Evolutionary conservation across 2,797 vertebrate genomes (phyloP).

Genomic region (Scyliorhinus canicula): DNA sequence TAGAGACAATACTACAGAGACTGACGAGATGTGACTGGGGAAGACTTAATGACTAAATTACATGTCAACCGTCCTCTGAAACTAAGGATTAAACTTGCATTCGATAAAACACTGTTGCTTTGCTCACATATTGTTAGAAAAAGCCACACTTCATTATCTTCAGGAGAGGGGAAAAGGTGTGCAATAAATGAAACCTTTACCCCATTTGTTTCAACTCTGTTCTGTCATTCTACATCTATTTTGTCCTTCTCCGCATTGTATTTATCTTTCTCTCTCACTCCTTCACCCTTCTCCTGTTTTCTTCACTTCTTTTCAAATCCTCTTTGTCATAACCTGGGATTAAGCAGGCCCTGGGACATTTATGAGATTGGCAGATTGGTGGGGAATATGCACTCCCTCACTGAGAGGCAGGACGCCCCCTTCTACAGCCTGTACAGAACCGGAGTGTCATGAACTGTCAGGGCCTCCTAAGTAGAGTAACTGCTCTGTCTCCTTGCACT

Average conservation of each 20-base stretch:
- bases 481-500: too few relatives aligned
- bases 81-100: not conserved
- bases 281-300: not conserved
- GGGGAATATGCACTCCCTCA: too few relatives aligned
- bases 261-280: not conserved
- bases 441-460: too few relatives aligned
- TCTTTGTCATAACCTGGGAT: too few relatives aligned
- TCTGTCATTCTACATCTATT: not conserved
- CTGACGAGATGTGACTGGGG: not conserved
- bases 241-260: not conserved
- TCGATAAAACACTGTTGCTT: not conserved
- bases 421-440: too few relatives aligned
- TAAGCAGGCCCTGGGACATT: too few relatives aligned
- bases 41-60: conserved; percentile 16
- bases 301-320: not conserved
- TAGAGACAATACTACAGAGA: not conserved
- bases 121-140: not conserved
- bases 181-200: not conserved
- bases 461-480: too few relatives aligned
- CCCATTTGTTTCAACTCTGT: not conserved
- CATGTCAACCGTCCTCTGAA: conserved; percentile 2
- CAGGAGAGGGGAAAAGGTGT: not conserved
- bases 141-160: not conserved
- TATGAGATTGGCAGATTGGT: too few relatives aligned
- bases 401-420: too few relatives aligned